Percentiles rank a stretch among this genome's conserved stretches.
phyloP scores from a whole-genome alignment of 2,888 invertebrate species.

The Oxycera nigricornis region DNA sequence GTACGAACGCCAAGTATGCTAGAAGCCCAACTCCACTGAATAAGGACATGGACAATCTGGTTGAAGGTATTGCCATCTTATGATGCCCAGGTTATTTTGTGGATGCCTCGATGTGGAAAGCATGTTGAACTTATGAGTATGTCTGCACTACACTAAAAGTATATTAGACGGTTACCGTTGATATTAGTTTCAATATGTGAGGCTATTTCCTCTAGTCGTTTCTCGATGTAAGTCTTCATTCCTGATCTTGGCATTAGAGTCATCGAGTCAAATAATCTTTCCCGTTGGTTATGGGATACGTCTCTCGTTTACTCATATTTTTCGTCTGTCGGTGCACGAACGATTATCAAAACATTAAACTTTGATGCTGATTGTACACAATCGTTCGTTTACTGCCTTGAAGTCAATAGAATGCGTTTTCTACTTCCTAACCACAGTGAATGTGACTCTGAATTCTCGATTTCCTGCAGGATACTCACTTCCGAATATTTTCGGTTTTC shows the following conservation, averaged over 20 bases:
- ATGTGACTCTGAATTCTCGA: no score
- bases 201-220: constrained; percentile 12
- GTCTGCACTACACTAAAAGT: constrained; percentile 10
- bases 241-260: not conserved
- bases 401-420: no score
- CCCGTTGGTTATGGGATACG: no score
- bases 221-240: not conserved
- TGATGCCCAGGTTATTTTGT: constrained; percentile 1
- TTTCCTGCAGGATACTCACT: no score
- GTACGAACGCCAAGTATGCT: not conserved
- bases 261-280: no score
- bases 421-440: no score
- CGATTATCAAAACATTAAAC: no score
- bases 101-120: constrained; percentile 14
- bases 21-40: not conserved
- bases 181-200: constrained; percentile 18
- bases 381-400: no score
- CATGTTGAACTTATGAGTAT: not conserved
- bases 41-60: constrained; percentile 6
- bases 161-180: constrained; percentile 2
- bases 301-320: no score
- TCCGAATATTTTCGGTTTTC: no score
- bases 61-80: not conserved
- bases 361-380: no score
- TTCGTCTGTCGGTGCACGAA: no score